Conservation (phyloP, 2,888 invertebrate species). For the Phortica okadai region DNA sequence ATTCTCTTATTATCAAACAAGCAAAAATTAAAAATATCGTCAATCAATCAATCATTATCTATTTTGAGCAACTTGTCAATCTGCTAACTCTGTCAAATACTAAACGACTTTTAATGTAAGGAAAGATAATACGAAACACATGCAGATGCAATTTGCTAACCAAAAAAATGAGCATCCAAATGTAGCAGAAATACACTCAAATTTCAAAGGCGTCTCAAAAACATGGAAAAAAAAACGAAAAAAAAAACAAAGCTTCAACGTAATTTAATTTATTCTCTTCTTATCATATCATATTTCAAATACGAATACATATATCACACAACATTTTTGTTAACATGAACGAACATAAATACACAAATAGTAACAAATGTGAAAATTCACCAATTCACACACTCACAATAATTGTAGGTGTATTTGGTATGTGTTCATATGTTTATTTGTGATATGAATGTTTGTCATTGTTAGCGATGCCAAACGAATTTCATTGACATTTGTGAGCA, state of each 20-base stretch:
- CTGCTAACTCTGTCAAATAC: too few relatives aligned
- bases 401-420: slow-evolving; percentile 34
- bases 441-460: slow-evolving; percentile 52
- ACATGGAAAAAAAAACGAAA: slow-evolving; percentile 29
- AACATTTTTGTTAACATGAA: slow-evolving; percentile 36
- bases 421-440: slow-evolving; percentile 8
- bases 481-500: slow-evolving; percentile 45
- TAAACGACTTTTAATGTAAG: too few relatives aligned
- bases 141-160: slow-evolving; percentile 15
- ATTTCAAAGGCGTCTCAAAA: slow-evolving; percentile 40
- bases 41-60: too few relatives aligned
- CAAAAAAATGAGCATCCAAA: neutral
- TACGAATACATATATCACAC: slow-evolving; percentile 43
- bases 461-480: slow-evolving; percentile 53
- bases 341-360: slow-evolving; percentile 57
- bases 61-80: too few relatives aligned
- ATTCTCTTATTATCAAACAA: too few relatives aligned
- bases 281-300: slow-evolving; percentile 60
- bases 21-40: too few relatives aligned
- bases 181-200: slow-evolving; percentile 35
- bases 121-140: slow-evolving; percentile 58
- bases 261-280: slow-evolving; percentile 52
- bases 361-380: slow-evolving; percentile 63
- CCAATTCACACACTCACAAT: slow-evolving; percentile 33
- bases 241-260: slow-evolving; percentile 46